phyloP scores from a whole-genome alignment of 1,140 invertebrate genomes.

The Pomacea maculata region DNA sequence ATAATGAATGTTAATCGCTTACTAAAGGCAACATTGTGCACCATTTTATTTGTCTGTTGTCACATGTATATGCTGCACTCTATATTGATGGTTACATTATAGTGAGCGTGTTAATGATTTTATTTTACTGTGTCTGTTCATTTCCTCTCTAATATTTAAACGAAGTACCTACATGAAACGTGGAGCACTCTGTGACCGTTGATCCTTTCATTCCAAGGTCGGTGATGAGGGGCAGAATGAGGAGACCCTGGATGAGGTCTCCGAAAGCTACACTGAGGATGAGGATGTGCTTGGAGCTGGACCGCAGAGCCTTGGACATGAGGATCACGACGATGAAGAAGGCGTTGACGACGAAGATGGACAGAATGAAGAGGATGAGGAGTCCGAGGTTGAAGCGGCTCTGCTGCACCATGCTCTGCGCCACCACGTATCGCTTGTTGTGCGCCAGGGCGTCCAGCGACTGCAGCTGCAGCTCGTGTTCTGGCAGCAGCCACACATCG shows the following conservation, averaged over 20 bases:
- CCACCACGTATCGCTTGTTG: constrained; percentile 23
- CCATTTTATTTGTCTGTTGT: too few relatives aligned
- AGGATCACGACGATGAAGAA: constrained; percentile 31
- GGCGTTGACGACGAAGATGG: constrained; percentile 26
- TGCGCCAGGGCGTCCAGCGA: not conserved
- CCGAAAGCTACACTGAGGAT: constrained; percentile 30
- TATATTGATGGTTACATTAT: too few relatives aligned
- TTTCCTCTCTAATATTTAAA: too few relatives aligned
- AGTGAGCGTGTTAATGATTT: too few relatives aligned
- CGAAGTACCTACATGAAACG: not conserved
- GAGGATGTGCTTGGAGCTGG: constrained; percentile 31
- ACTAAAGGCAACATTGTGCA: too few relatives aligned
- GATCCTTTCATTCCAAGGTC: not conserved
- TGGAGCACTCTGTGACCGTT: constrained; percentile 10
- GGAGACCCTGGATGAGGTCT: constrained; percentile 27
- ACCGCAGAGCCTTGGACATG: constrained; percentile 25
- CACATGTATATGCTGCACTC: too few relatives aligned
- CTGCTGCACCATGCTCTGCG: constrained; percentile 25
- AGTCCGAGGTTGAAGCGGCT: constrained; percentile 24
- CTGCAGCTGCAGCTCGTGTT: too few relatives aligned
- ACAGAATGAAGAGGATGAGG: constrained; percentile 31
- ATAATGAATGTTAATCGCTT: too few relatives aligned
- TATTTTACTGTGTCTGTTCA: too few relatives aligned
- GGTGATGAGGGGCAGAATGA: constrained; percentile 29
- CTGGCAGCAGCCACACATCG: too few relatives aligned